Evolutionary conservation across 30 jellyfish, hydroid and myxozoan species (phyloP), one percentile per base, ranked within the genome.

Genomic region (Hydra vulgaris): DNA sequence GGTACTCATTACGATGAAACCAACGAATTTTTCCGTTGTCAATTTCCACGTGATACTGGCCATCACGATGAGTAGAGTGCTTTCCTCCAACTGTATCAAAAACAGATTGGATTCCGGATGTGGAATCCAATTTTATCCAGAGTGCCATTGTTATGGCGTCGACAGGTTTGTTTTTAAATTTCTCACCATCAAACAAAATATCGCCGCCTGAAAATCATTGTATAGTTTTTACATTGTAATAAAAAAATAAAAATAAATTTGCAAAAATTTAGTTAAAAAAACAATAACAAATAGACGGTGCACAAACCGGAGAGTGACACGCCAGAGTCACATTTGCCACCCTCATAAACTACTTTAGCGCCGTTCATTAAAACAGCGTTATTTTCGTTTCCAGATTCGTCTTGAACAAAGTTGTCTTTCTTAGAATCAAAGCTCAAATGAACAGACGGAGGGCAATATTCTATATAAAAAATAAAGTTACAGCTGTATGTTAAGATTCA

Each of bases 191-290:
- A 70, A 90, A 83, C 18, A 90, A 70, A 26, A 90, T 90, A 77
- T 90, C 97, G n/a, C 97, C 97, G 79, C 97, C 97, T 90, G 70
- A 12, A 40, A 40, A 40, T n/a, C n/a, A n/a, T n/a, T n/a, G n/a
- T n/a, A n/a, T n/a, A n/a, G n/a, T n/a, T n/a, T n/a, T n/a, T n/a
- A n/a, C n/a, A n/a, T n/a, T n/a, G n/a, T n/a, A n/a, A n/a, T n/a
- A n/a, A n/a, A n/a, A n/a, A n/a, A n/a, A n/a, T n/a, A n/a, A n/a
- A n/a, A n/a, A n/a, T n/a, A n/a, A n/a, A n/a, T n/a, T n/a, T n/a
- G n/a, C n/a, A n/a, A n/a, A n/a, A n/a, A n/a, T n/a, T n/a, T n/a
- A n/a, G n/a, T n/a, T n/a, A n/a, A n/a, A n/a, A 12, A 40, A 40
- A 40, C 12, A 3, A 40, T 40, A 40, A 40, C 8, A 40, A 40